A percentile compares a stretch with the other conserved stretches of the same genome.
Evolutionary conservation across 2,113 vertebrate species (phyloP).

Genomic region (Panthera uncia): DNA sequence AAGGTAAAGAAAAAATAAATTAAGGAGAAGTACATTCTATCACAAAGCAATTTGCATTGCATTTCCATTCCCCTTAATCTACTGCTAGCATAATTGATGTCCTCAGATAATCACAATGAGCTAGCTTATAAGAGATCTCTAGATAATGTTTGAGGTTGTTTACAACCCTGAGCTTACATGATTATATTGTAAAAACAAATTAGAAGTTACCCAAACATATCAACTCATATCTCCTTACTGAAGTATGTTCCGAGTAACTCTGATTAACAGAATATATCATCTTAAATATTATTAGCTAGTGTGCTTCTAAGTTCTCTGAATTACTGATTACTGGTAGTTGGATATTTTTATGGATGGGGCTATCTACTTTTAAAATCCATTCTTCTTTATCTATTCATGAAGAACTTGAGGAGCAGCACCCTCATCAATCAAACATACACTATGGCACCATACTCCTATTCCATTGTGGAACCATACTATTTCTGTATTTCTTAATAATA

Average conservation of each 20-base stretch:
- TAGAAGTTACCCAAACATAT: background rate
- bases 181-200: conserved; percentile 27
- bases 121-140: background rate
- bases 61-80: background rate
- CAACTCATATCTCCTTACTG: background rate
- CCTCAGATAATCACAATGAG: background rate
- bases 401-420: background rate
- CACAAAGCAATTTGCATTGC: background rate
- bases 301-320: background rate
- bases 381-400: background rate
- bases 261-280: background rate
- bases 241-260: background rate
- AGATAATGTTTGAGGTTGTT: conserved; percentile 17
- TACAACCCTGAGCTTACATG: conserved; percentile 8
- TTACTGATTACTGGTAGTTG: background rate
- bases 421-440: background rate
- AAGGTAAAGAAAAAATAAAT: background rate
- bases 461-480: background rate
- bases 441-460: background rate
- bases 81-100: background rate
- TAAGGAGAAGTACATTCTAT: background rate
- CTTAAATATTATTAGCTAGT: conserved; percentile 2
- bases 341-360: background rate
- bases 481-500: conserved; percentile 2
- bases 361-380: conserved; percentile 8